Conservation (phyloP, 2,113 vertebrate genomes). For the Tonatia bakeri region DNA sequence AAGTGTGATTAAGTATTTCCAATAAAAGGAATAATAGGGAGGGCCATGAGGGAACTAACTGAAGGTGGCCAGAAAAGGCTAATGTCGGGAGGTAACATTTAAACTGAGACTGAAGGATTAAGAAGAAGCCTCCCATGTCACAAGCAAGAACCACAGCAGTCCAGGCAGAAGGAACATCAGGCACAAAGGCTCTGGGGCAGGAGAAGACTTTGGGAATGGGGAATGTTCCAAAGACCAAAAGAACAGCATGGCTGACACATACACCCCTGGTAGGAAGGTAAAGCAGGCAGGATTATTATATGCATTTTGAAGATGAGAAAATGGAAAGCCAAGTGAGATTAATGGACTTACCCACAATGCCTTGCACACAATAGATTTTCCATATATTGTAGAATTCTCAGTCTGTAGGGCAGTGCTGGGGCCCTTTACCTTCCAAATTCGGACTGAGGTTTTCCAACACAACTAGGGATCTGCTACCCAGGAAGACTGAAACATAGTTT, state of each 20-base stretch:
- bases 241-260: not conserved
- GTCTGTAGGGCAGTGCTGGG: conserved; percentile 32
- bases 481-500: conserved; percentile 63
- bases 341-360: conserved; percentile 66
- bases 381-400: conserved; percentile 44
- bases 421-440: conserved; percentile 53
- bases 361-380: conserved; percentile 63
- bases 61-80: not conserved
- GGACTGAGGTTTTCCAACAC: conserved; percentile 57
- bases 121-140: not conserved
- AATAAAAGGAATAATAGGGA: not conserved
- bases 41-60: not conserved
- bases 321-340: conserved; percentile 40
- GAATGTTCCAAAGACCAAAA: conserved; percentile 39
- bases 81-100: not conserved
- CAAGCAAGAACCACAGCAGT: conserved; percentile 1
- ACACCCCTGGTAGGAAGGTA: not conserved
- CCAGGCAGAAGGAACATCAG: not conserved
- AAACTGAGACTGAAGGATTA: not conserved
- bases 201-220: not conserved
- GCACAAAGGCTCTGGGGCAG: conserved; percentile 56
- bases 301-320: conserved; percentile 43
- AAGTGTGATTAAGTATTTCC: not conserved
- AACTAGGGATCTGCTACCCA: conserved; percentile 65
- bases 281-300: conserved; percentile 4